These are phyloP conservation scores for Holocentrus rufus DNA, from an alignment of 2,797 vertebrate species.

Conservation along the genomic window DNA sequence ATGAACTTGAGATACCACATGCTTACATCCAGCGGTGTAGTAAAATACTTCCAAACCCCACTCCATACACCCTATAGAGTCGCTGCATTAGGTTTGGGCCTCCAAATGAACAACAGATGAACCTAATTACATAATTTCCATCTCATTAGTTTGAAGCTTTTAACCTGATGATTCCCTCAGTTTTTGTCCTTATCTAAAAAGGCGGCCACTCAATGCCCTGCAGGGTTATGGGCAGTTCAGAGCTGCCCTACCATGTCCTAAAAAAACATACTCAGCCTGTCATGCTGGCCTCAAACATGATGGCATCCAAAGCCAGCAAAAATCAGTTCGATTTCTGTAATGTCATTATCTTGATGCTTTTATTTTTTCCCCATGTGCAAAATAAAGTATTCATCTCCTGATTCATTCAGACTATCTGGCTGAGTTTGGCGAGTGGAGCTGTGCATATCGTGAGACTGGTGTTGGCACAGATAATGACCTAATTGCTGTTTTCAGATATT, in stretches of 20 bases:
- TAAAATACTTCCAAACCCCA: slow-evolving; percentile 20
- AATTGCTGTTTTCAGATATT: slow-evolving; percentile 57
- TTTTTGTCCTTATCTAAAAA: slow-evolving; percentile 66
- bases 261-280: slow-evolving; percentile 14
- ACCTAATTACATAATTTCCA: slow-evolving; percentile 71
- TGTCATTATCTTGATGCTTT: slow-evolving; percentile 28
- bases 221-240: slow-evolving; percentile 39
- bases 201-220: slow-evolving; percentile 38
- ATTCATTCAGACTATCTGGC: slow-evolving; percentile 14
- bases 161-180: slow-evolving; percentile 62
- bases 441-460: slow-evolving; percentile 22
- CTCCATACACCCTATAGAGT: slow-evolving; percentile 11
- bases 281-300: slow-evolving; percentile 23
- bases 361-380: slow-evolving; percentile 28
- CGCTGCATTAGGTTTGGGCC: slow-evolving; percentile 29
- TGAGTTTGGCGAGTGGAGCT: slow-evolving; percentile 13
- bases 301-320: slow-evolving; percentile 1
- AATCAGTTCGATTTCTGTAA: slow-evolving; percentile 24
- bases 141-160: slow-evolving; percentile 66
- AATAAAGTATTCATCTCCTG: slow-evolving; percentile 13
- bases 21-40: background rate
- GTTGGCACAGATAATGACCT: slow-evolving; percentile 45
- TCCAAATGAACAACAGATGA: slow-evolving; percentile 71
- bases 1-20: background rate
- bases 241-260: slow-evolving; percentile 4